Conservation (phyloP, 2,113 vertebrate genomes). For the Irena cyanogastra region DNA sequence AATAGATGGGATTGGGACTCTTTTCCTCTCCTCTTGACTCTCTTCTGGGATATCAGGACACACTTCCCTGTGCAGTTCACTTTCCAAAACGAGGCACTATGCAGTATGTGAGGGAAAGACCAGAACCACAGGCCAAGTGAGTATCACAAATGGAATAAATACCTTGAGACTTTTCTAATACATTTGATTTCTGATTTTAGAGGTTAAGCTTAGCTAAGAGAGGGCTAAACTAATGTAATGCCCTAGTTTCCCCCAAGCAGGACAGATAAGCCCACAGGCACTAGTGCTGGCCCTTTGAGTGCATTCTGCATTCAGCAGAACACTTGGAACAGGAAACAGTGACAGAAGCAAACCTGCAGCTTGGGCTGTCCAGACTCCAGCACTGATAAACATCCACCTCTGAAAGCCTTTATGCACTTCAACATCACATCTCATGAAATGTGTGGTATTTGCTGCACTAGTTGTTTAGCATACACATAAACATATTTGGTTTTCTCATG, state of each 20-base stretch:
- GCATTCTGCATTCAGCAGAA: neutral
- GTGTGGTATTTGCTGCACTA: neutral
- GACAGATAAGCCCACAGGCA: neutral
- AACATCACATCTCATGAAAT: neutral
- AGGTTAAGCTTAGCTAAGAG: neutral
- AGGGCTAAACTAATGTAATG: neutral
- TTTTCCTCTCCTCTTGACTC: neutral
- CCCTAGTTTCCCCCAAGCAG: neutral
- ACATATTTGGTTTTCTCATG: neutral
- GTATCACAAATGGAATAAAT: neutral
- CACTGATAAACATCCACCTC: neutral
- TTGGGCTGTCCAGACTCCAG: neutral
- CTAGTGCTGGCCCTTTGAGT: neutral
- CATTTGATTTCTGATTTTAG: neutral
- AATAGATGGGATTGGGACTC: neutral
- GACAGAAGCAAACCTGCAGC: neutral
- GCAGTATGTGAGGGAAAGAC: neutral
- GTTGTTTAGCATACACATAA: neutral
- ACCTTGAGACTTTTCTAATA: neutral
- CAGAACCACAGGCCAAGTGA: neutral
- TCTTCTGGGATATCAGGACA: neutral
- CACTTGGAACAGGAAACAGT: fast-evolving
- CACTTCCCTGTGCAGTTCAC: neutral
- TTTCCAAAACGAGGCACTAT: neutral
- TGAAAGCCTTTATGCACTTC: neutral